Evolutionary conservation across 2,888 invertebrate genomes (phyloP), one percentile per base, ranked within the genome.

Genomic region (Hedychridium roseum): DNA sequence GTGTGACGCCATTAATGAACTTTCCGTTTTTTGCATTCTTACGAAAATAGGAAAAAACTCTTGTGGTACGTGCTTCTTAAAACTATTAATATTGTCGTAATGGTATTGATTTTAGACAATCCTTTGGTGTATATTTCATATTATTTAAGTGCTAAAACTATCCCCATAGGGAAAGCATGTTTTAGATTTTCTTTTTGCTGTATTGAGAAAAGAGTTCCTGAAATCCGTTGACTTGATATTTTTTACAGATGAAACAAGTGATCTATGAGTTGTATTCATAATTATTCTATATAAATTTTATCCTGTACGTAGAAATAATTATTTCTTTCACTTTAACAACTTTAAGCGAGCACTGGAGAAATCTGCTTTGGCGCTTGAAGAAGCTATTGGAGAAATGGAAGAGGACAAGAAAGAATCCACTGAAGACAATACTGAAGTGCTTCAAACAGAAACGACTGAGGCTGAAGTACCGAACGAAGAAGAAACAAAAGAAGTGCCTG

Each of bases 401-500:
- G 74, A 71, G 16, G 68, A 69, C 45, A 70, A 68, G 42, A 66
- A 70, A 44, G 57, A 64, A 5, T 47, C 37, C n/a, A 18, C 43
- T 3, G 64, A 62, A 62, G 55, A 76, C 74, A 44, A 48, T 2
- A 20, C 34, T 12, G 21, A 6, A 4, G 40, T 17, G 11, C 45
- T 38, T 27, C 42, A 48, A 17, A 42, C 28, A 11, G 55, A 41
- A 9, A 60, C 56, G 14, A 28, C 7, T 44, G 66, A 68, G 34
- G 63, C 59, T 60, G 76, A 64, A 45, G 68, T 51, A 60, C 71
- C 18, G 68, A 36, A 17, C 2, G 67, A 66, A 14, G 58, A 64
- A 5, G 80, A 81, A 0, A 80, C 81, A 57, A 70, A 71, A 35
- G 80, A 82, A 59, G 79, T 80, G 0, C 79, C 79, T 4, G 80